Percentiles rank a stretch among this genome's conserved stretches.
Conservation (phyloP, 2,797 vertebrate genomes). For the Muscicapa comitata region DNA sequence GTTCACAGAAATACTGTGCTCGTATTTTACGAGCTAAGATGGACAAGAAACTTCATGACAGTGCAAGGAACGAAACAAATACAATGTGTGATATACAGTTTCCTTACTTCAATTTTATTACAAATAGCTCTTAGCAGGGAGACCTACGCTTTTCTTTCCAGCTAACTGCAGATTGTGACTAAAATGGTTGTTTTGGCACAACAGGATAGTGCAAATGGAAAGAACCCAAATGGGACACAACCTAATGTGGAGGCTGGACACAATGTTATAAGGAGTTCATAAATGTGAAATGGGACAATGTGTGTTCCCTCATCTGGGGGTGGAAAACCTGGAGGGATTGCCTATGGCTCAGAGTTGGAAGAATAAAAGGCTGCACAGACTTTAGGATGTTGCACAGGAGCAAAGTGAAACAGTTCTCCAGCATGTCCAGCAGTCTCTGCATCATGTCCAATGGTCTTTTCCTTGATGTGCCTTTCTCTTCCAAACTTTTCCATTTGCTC, state of each 20-base stretch:
- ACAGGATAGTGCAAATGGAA: neutral
- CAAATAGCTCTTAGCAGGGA: neutral
- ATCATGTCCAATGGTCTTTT: neutral
- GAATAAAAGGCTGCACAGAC: neutral
- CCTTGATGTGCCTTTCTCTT: neutral
- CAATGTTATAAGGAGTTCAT: neutral
- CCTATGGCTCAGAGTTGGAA: neutral
- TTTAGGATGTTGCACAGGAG: neutral
- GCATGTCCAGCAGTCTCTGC: neutral
- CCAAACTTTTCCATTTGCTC: neutral
- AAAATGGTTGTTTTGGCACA: neutral
- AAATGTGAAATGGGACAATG: neutral
- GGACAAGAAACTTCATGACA: neutral
- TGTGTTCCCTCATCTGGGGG: neutral
- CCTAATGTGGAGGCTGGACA: neutral
- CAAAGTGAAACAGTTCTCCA: neutral
- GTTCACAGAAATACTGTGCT: neutral
- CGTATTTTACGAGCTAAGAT: neutral
- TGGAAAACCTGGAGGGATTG: neutral
- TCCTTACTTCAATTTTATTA: conserved; percentile 42
- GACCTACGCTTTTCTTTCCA: neutral
- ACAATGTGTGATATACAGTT: conserved; percentile 9
- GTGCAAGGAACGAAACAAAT: conserved; percentile 25
- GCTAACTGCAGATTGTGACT: neutral
- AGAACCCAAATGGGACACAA: neutral